Evolutionary conservation across 2,797 vertebrate species (phyloP).

Genomic region (Rhinogobio ventralis): DNA sequence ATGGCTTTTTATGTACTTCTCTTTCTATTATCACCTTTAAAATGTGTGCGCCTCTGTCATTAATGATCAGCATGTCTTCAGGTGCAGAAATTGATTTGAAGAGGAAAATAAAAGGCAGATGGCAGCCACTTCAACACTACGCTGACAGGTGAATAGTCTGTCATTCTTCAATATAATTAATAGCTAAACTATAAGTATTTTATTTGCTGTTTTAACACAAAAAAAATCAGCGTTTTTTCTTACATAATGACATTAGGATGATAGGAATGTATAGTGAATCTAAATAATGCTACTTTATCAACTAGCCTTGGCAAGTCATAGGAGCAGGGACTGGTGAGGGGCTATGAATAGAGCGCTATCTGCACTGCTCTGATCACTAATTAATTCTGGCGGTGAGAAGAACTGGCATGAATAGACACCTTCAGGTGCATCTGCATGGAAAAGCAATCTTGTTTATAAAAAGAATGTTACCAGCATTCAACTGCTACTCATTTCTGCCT

Average conservation of each 20-base stretch:
- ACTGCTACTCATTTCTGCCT: background rate
- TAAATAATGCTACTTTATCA: background rate
- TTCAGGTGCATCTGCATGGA: conserved; percentile 32
- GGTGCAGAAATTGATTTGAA: background rate
- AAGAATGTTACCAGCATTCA: background rate
- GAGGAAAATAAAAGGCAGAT: background rate
- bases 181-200: background rate
- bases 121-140: background rate
- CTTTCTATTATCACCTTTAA: background rate
- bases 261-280: background rate
- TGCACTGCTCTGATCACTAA: conserved; percentile 1
- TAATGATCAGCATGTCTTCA: background rate
- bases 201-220: background rate
- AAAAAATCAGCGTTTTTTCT: background rate
- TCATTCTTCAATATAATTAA: background rate
- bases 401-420: conserved; percentile 26
- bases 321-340: background rate
- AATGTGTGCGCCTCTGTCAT: background rate
- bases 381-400: conserved; percentile 4
- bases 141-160: background rate
- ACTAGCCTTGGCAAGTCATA: background rate
- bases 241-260: background rate
- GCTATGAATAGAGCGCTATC: conserved; percentile 1
- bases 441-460: conserved; percentile 2
- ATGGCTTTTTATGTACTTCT: background rate